Base-by-base conservation (phyloP, 2,797 vertebrate species). In the Aselliscus stoliczkanus region DNA sequence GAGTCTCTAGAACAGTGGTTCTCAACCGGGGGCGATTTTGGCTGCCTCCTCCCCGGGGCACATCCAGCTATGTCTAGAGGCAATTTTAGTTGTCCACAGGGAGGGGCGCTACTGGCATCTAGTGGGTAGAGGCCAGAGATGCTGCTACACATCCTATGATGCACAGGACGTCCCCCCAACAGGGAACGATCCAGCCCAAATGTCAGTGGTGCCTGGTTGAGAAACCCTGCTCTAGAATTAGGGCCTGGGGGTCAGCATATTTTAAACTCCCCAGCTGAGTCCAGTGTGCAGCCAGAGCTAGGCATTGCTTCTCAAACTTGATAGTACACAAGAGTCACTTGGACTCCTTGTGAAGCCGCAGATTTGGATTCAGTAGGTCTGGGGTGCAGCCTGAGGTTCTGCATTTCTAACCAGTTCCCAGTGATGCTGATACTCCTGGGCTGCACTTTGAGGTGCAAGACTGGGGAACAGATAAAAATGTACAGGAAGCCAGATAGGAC, bases 381-480 rank as follows among this genome's bases (percentile, higher is more conserved):
- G 15, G 23, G 42, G 31, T 7, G 42, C 65, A 31, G 17, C 69
- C 50, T 2, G 4, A 4, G 60, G 27, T 2, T 15, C 86, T 27
- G 18, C 8, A 0, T 47, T 23, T 90, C 52, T 25, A 1, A 13
- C 37, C 2, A 13, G 44, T 12, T 17, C 12, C 12, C 29, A 1
- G 20, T 0, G 20, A 2, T 5, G 6, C 23, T 0, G 10, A 4
- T 0, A 27, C 5, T 23, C 27, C 25, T 0, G 0, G n/a, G 9
- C 42, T 2, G 2, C 13, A 3, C 42, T 31, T 23, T 0, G 7
- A 14, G 12, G 1, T 11, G 15, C 14, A 25, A 56, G 65, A 14
- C 10, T 29, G 14, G 39, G 23, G 5, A 14, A 21, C 0, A 2
- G 34, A 17, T 10, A 25, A 75, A 25, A 42, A 31, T 18, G 5